Base-by-base conservation (phyloP, 2,797 vertebrate genomes). In the Megaceryle alcyon region DNA sequence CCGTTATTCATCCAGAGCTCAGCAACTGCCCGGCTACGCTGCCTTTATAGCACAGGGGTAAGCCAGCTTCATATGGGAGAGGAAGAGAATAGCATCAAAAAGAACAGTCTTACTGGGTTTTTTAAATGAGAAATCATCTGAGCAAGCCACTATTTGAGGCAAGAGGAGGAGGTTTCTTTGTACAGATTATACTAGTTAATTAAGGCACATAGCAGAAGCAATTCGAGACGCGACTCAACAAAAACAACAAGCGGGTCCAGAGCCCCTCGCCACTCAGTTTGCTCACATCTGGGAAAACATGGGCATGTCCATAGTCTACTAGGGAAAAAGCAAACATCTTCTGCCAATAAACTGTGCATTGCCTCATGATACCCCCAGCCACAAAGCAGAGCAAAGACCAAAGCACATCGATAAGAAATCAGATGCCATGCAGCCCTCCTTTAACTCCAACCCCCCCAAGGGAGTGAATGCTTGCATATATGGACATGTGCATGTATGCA, bases 81-180 rank as follows among this genome's bases (percentile, higher is more conserved):
- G 53, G 33, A 37, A 49, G 49, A 84, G 68, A 96, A 95, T 5
- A 57, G 88, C 84, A 84, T 77, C 77, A 90, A 92, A 86, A 92
- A 86, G 84, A 78, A 49, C 25, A 44, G 16, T 6, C 61, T 78
- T 49, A 54, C 35, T 49, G 44, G 12, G 53, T 12, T 31, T 90
- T 86, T 59, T 25, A 57, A 66, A 89, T 37, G 33, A 89, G 66
- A 72, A 86, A 79, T 83, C 79, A 60, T 81, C 64, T 26, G 25
- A 85, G 59, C 39, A 59, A 87, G 49, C 23, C 20, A 5, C 51
- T 44, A 1, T 11, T 72, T 72, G 68, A 83, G 57, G 66, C 68
- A 59, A 89, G 41, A 57, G 26, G 18, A 59, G 48, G 23, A 60
- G 77, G n/a, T 12, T 76, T 81, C 64, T 82, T 69, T 43, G 61